Base-by-base conservation (phyloP, 2,888 invertebrate genomes). In the Romanomermis culicivorax region DNA sequence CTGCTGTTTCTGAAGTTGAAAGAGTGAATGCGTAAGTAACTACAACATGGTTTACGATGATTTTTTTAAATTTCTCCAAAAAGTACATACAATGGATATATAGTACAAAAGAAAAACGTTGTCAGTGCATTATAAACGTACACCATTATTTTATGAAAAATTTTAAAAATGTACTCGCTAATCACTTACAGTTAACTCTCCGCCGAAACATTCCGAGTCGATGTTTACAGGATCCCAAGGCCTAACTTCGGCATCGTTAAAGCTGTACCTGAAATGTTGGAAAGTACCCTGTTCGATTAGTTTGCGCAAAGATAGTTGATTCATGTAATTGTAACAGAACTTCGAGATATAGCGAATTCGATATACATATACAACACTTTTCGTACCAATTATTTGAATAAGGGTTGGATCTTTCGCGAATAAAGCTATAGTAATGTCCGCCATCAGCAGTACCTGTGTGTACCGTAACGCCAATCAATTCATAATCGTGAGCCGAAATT, bases 381-480 rank as follows among this genome's bases (percentile, higher is more conserved):
- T n/a, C 17, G n/a, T 2, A 29, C 27, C 25, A 30, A 20, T 17
- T 20, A 17, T 23, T 23, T 11, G 7, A 11, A 23, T 23, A 11
- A 23, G 11, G 14, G 47, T 17, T 36, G 11, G 36, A 36, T 23
- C 23, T 11, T 17, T 45, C 47, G 60, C 87, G 79, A 59, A 91
- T 91, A 70, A 91, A 91, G 83, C 72, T 71, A 72, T 89, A 89
- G 71, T 91, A 91, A 71, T 91, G 91, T 0, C 91, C 91, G 54
- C 89, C 89, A 70, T 91, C 91, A 1, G 91, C 91, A 0, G 88
- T 91, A n/a, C 91, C 91, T 20, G 91, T 91, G 73, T 91, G 91
- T 0, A 91, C 91, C 0, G 91, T 91, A 14, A 91, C 88, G 14
- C 91, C 91, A 58, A 85, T 85, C 59, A 87, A 71, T 70, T 85